phyloP scores from a whole-genome alignment of 2,888 invertebrate genomes.

The Archips crataeganus region DNA sequence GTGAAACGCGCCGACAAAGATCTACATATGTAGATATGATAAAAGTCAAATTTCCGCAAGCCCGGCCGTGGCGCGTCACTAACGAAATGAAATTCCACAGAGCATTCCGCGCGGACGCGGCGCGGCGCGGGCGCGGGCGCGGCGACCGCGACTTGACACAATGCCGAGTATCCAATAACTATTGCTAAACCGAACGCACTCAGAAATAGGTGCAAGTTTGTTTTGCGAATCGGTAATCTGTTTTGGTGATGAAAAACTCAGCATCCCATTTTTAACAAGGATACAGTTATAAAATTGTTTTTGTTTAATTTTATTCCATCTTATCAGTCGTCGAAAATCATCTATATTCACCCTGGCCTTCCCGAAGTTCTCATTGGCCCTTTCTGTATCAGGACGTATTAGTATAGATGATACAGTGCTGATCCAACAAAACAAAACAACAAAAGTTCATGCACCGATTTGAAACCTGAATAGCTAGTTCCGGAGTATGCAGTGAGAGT shows the following conservation, averaged over 20 bases:
- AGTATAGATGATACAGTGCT: no score
- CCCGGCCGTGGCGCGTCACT: slow-evolving; percentile 63
- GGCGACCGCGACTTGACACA: slow-evolving; percentile 50
- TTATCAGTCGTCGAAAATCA: no score
- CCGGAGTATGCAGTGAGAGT: slow-evolving; percentile 55
- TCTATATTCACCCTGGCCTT: no score
- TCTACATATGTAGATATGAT: slow-evolving; percentile 36
- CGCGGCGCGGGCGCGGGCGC: slow-evolving; percentile 58
- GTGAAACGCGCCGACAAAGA: slow-evolving; percentile 1
- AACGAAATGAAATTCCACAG: slow-evolving; percentile 82
- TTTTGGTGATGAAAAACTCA: neutral
- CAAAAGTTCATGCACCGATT: slow-evolving; percentile 17
- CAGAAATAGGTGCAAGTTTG: slow-evolving; percentile 5
- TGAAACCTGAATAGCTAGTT: slow-evolving; percentile 50
- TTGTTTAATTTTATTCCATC: no score
- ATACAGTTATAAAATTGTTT: no score
- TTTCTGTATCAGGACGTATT: no score
- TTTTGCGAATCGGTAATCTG: neutral
- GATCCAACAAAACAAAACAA: no score
- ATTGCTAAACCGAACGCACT: slow-evolving; percentile 18
- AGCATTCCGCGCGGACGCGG: slow-evolving; percentile 65
- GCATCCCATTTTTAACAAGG: neutral
- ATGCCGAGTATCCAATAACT: slow-evolving; percentile 60
- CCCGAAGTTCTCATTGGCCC: no score
- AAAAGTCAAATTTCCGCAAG: slow-evolving; percentile 57